Percentiles rank a stretch among this genome's conserved stretches.
Conservation (phyloP, 2,888 invertebrate species). For the Cheilosia vulpina region DNA sequence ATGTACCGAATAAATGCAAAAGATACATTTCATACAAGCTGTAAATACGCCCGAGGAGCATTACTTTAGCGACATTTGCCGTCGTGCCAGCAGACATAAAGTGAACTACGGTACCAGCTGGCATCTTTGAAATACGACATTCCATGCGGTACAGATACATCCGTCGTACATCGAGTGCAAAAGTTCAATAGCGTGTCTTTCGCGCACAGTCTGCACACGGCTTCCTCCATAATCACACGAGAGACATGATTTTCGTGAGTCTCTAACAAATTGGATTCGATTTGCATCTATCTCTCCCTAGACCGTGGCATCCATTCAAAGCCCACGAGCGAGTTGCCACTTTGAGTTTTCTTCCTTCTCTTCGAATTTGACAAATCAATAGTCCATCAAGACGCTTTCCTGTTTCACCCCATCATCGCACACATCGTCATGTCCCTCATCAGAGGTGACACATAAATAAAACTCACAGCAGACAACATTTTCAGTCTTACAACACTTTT, state of each 20-base stretch:
- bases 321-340: constrained; percentile 1
- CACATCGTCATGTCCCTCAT: background rate
- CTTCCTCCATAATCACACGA: constrained; percentile 63
- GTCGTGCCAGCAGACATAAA: constrained; percentile 27
- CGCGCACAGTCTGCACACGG: constrained; percentile 59
- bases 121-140: constrained; percentile 38
- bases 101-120: constrained; percentile 37
- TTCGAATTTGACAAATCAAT: constrained; percentile 69
- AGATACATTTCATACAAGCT: constrained; percentile 3
- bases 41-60: constrained; percentile 2
- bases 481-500: constrained; percentile 43
- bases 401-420: constrained; percentile 15
- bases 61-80: constrained; percentile 21
- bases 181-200: constrained; percentile 73
- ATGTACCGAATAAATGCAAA: background rate
- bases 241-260: constrained; percentile 68
- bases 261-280: constrained; percentile 73
- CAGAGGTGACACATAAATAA: constrained; percentile 68
- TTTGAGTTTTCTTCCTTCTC: background rate
- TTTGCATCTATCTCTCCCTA: constrained; percentile 57
- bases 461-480: constrained; percentile 43
- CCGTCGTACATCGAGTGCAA: constrained; percentile 65
- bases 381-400: constrained; percentile 67
- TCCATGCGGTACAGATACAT: constrained; percentile 25
- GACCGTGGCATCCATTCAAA: constrained; percentile 10